A percentile compares a stretch with the other conserved stretches of the same genome.
Evolutionary conservation across 1,140 invertebrate species (phyloP).

Genomic region (Bombus fervidus): DNA sequence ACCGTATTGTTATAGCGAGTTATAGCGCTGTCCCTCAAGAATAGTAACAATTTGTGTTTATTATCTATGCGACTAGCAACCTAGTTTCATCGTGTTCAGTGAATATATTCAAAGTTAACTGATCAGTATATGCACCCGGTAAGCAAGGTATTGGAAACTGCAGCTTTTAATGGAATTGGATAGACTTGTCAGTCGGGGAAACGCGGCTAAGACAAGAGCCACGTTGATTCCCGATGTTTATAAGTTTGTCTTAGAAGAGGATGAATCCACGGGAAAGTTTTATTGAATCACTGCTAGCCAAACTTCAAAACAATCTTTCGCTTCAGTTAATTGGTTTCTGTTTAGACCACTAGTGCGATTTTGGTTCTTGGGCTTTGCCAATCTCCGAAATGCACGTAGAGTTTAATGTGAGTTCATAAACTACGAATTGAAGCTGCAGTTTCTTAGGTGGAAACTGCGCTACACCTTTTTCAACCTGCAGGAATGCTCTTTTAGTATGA

Average conservation of each 20-base stretch:
- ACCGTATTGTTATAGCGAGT: neutral
- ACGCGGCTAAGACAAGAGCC: neutral
- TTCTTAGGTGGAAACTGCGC: neutral
- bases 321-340: neutral
- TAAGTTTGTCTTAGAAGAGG: neutral
- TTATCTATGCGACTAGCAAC: conserved; percentile 49
- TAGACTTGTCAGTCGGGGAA: conserved; percentile 47
- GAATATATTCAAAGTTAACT: conserved; percentile 63
- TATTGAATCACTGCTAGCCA: neutral
- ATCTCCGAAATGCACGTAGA: neutral
- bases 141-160: conserved; percentile 48
- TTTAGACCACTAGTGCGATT: neutral
- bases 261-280: neutral
- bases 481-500: neutral
- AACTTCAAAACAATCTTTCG: conserved; percentile 1
- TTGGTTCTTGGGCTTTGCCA: neutral
- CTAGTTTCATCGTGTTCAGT: conserved; percentile 56
- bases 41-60: conserved; percentile 67
- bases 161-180: conserved; percentile 49
- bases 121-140: conserved; percentile 49
- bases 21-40: conserved; percentile 52
- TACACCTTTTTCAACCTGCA: neutral
- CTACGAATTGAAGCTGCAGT: neutral
- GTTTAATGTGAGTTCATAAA: neutral
- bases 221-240: neutral